A percentile compares a stretch with the other conserved stretches of the same genome.
phyloP scores from a whole-genome alignment of 2,113 vertebrate genomes.

The Gallinago undulata region DNA sequence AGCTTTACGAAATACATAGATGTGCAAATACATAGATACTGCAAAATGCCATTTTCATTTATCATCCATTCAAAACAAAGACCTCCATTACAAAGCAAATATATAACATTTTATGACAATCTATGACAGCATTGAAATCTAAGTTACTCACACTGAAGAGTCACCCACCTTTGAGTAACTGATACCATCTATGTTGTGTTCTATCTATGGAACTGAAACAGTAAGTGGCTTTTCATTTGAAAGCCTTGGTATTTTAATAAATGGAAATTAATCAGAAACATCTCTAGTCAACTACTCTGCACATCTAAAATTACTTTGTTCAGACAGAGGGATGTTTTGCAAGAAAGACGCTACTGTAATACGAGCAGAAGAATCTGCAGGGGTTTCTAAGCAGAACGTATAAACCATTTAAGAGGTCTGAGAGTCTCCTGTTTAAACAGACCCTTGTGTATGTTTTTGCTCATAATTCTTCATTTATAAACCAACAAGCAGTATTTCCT shows the following conservation, averaged over 20 bases:
- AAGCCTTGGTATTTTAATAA: not conserved
- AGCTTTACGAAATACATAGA: not conserved
- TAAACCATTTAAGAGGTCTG: not conserved
- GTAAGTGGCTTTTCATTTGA: not conserved
- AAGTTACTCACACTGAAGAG: not conserved
- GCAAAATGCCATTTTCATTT: not conserved
- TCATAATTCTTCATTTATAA: not conserved
- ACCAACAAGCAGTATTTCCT: not conserved
- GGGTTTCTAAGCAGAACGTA: not conserved
- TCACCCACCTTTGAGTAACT: not conserved
- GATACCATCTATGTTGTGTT: accelerated
- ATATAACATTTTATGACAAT: not conserved
- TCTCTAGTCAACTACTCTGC: not conserved
- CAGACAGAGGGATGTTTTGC: not conserved
- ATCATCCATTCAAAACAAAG: not conserved
- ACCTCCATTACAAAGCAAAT: not conserved
- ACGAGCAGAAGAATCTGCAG: not conserved
- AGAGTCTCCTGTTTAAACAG: not conserved
- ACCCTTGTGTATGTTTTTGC: not conserved
- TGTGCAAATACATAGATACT: not conserved
- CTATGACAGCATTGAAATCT: not conserved
- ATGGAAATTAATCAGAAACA: not conserved
- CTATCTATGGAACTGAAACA: not conserved
- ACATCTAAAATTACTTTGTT: not conserved
- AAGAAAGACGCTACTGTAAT: not conserved